Percentiles rank a stretch among this genome's conserved stretches.
Evolutionary conservation across 2,888 invertebrate species (phyloP).

Genomic region (Ryuthela nishihirai): DNA sequence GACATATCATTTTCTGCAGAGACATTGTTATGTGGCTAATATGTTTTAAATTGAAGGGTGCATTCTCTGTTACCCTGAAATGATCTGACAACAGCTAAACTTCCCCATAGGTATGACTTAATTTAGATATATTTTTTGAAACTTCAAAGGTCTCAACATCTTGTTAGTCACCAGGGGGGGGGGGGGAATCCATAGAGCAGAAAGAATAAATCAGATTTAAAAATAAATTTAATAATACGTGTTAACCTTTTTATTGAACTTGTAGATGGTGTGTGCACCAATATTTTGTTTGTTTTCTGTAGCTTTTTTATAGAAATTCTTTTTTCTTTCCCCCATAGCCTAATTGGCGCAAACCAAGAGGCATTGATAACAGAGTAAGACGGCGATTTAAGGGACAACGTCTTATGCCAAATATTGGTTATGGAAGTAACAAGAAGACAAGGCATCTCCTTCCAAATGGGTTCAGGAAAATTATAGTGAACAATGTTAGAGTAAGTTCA

Average conservation of each 20-base stretch:
- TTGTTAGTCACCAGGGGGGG: too few relatives aligned
- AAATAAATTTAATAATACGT: too few relatives aligned
- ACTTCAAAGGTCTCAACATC: too few relatives aligned
- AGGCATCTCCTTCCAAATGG: slow-evolving; percentile 97
- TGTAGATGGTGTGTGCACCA: background rate
- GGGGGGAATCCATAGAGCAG: too few relatives aligned
- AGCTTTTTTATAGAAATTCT: background rate
- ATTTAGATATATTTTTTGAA: too few relatives aligned
- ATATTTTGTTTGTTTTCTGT: background rate
- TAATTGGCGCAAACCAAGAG: slow-evolving; percentile 99
- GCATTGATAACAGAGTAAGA: slow-evolving; percentile 99
- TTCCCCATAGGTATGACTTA: too few relatives aligned
- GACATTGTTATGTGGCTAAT: too few relatives aligned
- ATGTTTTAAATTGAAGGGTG: too few relatives aligned
- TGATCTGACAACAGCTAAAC: too few relatives aligned
- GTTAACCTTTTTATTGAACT: background rate
- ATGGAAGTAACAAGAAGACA: slow-evolving; percentile 91
- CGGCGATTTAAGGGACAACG: slow-evolving; percentile 99
- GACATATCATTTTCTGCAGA: too few relatives aligned
- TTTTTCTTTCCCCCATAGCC: slow-evolving; percentile 57
- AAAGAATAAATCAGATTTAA: too few relatives aligned
- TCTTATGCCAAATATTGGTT: slow-evolving; percentile 99
- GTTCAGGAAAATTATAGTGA: slow-evolving; percentile 90
- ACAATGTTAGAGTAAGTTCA: slow-evolving; percentile 72
- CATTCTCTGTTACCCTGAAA: too few relatives aligned